These are phyloP conservation scores for Chelidonichthys spinosus DNA, from an alignment of 2,797 vertebrate species.

Conservation along the genomic window DNA sequence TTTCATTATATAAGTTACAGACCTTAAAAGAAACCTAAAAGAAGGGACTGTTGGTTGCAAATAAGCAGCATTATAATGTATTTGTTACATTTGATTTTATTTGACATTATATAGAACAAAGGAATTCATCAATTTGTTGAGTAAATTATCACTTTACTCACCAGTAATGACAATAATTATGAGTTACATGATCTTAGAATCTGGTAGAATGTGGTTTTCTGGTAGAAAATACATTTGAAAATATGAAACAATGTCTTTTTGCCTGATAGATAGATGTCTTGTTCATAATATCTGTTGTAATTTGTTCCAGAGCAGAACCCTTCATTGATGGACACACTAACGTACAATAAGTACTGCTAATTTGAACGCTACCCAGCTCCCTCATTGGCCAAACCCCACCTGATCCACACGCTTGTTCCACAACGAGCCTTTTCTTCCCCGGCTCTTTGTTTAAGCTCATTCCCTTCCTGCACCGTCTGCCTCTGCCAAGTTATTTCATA, in stretches of 20 bases:
- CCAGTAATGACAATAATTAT: neutral
- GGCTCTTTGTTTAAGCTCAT: conserved; percentile 59
- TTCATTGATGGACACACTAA: no score
- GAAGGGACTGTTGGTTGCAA: no score
- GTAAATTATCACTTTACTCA: neutral
- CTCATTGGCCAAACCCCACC: conserved; percentile 18
- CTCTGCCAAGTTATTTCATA: conserved; percentile 72
- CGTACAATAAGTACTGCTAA: conserved; percentile 5
- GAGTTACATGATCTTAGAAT: neutral
- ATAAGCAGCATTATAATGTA: no score
- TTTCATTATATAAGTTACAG: no score
- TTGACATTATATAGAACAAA: neutral
- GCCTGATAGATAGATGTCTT: neutral
- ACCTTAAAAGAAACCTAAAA: no score
- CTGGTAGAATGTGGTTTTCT: neutral
- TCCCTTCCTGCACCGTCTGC: conserved; percentile 47
- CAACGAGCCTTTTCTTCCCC: conserved; percentile 60
- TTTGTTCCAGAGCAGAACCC: neutral
- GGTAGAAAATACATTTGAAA: neutral
- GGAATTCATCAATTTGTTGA: neutral
- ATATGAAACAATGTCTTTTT: neutral
- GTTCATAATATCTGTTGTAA: neutral
- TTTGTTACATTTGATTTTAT: no score
- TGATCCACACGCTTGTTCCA: conserved; percentile 51
- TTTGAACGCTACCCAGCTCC: conserved; percentile 41